These are phyloP conservation scores for Pseudachorutes palmiensis DNA, from an alignment of 1,140 invertebrate genomes.

Conservation along the genomic window DNA sequence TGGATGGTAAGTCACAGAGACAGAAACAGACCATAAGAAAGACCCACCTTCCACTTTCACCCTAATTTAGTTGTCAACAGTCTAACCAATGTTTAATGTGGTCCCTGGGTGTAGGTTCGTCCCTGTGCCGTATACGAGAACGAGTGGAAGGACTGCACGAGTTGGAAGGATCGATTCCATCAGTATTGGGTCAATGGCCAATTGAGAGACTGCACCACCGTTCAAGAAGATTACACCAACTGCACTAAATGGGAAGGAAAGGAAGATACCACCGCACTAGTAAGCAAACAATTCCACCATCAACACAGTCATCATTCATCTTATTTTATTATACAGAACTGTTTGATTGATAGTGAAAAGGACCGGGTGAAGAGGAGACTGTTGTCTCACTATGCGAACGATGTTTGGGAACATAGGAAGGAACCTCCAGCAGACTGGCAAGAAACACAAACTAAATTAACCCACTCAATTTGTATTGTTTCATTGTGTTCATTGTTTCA, in stretches of 20 bases:
- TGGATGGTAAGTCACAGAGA: no score
- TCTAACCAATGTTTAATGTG: no score
- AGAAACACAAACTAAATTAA: slow-evolving; percentile 63
- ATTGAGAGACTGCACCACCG: slow-evolving; percentile 60
- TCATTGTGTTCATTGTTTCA: no score
- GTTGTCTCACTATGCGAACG: slow-evolving; percentile 58
- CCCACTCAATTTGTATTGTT: no score
- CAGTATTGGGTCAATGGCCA: slow-evolving; percentile 76
- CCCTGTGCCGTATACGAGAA: slow-evolving; percentile 64
- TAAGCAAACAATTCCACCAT: slow-evolving; percentile 46
- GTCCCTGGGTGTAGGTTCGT: no score
- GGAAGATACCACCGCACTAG: slow-evolving; percentile 56
- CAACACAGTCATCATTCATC: no score
- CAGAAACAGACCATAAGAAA: no score
- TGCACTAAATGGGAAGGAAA: slow-evolving; percentile 59
- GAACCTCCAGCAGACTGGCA: slow-evolving; percentile 69
- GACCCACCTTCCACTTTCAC: no score
- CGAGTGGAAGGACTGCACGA: slow-evolving; percentile 68
- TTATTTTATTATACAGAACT: no score
- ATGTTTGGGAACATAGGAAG: slow-evolving; percentile 66
- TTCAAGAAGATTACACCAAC: slow-evolving; percentile 66
- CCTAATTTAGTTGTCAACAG: no score
- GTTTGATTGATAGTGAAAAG: slow-evolving; percentile 63
- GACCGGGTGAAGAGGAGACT: slow-evolving; percentile 53
- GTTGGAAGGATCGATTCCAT: slow-evolving; percentile 64